A percentile compares a stretch with the other conserved stretches of the same genome.
Conservation (phyloP, 2,113 vertebrate species). For the Rhabdornis inornatus region DNA sequence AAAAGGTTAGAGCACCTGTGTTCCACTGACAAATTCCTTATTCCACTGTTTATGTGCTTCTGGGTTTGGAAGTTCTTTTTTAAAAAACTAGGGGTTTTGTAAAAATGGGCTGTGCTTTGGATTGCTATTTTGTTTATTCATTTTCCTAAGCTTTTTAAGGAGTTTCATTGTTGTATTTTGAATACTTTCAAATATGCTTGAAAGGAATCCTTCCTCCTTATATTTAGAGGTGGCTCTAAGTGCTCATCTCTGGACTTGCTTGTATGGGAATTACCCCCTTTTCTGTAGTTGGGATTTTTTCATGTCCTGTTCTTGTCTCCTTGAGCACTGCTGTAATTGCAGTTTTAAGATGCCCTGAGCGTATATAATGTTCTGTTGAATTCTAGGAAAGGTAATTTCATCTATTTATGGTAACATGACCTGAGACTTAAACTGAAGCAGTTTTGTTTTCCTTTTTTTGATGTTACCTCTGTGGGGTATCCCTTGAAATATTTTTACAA, state of each 20-base stretch:
- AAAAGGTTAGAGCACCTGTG: neutral
- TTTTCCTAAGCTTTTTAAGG: neutral
- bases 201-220: neutral
- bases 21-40: neutral
- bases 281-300: neutral
- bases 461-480: neutral
- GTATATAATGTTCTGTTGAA: neutral
- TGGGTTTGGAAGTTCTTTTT: neutral
- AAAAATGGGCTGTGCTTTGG: neutral
- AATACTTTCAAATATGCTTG: neutral
- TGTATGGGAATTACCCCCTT: neutral
- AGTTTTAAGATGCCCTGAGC: neutral
- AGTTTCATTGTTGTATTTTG: neutral
- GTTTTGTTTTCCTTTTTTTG: neutral
- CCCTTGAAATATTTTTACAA: neutral
- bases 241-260: neutral
- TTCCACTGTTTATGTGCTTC: neutral
- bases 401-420: rapidly evolving
- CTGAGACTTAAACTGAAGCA: neutral
- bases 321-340: neutral
- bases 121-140: neutral
- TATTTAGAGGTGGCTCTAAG: neutral
- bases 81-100: neutral
- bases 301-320: neutral
- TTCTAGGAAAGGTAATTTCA: neutral